phyloP scores from a whole-genome alignment of 2,113 vertebrate species.

The Varanus komodoensis region DNA sequence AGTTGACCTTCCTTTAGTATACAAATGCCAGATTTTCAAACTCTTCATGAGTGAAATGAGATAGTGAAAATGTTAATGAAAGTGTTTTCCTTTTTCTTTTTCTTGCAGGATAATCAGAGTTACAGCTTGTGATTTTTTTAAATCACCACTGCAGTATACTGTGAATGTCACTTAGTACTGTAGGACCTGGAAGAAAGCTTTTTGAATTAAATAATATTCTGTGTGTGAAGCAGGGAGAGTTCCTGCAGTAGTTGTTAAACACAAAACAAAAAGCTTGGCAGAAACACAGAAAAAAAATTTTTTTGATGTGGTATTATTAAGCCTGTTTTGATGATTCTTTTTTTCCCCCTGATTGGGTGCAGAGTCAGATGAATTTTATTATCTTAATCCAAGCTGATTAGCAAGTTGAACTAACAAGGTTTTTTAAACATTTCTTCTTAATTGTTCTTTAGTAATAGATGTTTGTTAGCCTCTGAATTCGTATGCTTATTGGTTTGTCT shows the following conservation, averaged over 20 bases:
- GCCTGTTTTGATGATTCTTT: constrained; percentile 66
- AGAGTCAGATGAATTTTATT: constrained; percentile 64
- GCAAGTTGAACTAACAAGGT: constrained; percentile 57
- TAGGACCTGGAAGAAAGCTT: not conserved
- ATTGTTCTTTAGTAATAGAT: constrained; percentile 21
- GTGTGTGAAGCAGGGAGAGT: not conserved
- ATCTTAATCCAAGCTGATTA: constrained; percentile 70
- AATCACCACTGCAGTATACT: constrained; percentile 52
- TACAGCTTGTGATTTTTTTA: constrained; percentile 64
- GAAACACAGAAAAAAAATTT: constrained; percentile 58
- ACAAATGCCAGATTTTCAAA: constrained; percentile 62
- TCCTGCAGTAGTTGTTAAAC: not conserved
- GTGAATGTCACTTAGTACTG: constrained; percentile 54
- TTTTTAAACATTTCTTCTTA: not conserved
- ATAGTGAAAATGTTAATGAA: constrained; percentile 63
- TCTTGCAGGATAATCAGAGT: constrained; percentile 56
- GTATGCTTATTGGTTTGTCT: constrained; percentile 50
- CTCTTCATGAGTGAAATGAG: constrained; percentile 73
- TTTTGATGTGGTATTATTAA: constrained; percentile 65
- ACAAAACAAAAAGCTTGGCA: constrained; percentile 19
- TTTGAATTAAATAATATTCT: not conserved
- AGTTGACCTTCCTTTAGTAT: constrained; percentile 29
- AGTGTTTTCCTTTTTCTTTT: constrained; percentile 18
- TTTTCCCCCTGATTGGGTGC: constrained; percentile 43
- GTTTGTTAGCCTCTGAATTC: constrained; percentile 61